These are phyloP conservation scores for Drosophila sordidula DNA, from an alignment of 2,888 invertebrate species.

Conservation along the genomic window DNA sequence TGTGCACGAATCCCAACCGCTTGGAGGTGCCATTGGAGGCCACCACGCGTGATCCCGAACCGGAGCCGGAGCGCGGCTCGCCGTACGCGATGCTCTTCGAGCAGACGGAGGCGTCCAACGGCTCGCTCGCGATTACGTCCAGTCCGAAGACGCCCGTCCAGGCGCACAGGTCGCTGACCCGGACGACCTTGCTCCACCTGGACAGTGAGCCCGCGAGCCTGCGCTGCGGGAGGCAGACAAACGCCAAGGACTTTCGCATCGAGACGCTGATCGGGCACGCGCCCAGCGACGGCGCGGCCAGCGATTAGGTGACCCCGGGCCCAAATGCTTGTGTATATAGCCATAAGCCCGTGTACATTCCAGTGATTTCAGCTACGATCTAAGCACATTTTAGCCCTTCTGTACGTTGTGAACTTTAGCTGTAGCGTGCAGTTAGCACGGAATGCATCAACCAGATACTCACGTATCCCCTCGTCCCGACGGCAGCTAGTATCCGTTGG, in stretches of 20 bases:
- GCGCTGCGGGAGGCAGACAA: conserved; percentile 75
- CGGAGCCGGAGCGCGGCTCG: conserved; percentile 56
- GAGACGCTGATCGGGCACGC: conserved; percentile 84
- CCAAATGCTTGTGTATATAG: conserved; percentile 1
- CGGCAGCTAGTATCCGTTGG: conserved; percentile 48
- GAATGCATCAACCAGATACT: not conserved
- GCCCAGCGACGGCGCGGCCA: conserved; percentile 73
- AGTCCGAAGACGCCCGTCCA: conserved; percentile 69
- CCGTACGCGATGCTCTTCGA: conserved; percentile 81
- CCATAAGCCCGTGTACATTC: conserved; percentile 50
- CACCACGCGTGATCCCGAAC: conserved; percentile 23
- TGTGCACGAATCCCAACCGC: conserved; percentile 76
- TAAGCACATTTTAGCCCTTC: conserved; percentile 67
- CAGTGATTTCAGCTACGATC: conserved; percentile 58
- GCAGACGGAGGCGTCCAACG: conserved; percentile 78
- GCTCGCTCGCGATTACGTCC: conserved; percentile 72
- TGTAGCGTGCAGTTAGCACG: conserved; percentile 28
- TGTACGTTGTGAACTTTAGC: conserved; percentile 55
- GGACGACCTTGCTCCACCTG: conserved; percentile 53
- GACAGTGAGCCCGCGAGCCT: conserved; percentile 76
- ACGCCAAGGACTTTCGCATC: conserved; percentile 85
- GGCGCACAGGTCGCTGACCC: conserved; percentile 40
- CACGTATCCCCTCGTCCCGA: conserved; percentile 22
- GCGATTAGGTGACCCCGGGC: conserved; percentile 55
- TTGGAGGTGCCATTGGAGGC: conserved; percentile 69